These are phyloP conservation scores for Centropyge bicolor DNA, from an alignment of 2,797 vertebrate species.

Conservation along the genomic window DNA sequence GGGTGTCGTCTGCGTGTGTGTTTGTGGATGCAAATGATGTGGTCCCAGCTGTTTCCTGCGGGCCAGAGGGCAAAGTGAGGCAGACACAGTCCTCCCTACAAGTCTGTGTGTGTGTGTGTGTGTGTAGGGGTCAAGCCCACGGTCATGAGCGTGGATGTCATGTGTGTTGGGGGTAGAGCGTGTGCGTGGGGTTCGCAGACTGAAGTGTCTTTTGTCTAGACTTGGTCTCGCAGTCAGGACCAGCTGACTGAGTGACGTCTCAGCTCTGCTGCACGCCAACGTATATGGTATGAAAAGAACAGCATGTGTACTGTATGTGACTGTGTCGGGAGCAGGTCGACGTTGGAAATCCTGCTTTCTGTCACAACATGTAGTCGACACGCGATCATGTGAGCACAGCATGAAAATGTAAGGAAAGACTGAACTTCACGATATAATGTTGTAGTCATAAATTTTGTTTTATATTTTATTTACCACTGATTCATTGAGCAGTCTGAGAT, in stretches of 20 bases:
- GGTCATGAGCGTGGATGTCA: conserved; percentile 62
- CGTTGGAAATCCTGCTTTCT: neutral
- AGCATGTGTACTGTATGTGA: neutral
- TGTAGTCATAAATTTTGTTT: neutral
- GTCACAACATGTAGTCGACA: neutral
- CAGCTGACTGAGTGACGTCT: conserved; percentile 54
- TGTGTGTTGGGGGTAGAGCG: conserved; percentile 19
- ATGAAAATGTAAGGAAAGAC: neutral
- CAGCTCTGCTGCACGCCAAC: neutral
- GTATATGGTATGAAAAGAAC: neutral
- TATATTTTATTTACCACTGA: too few species aligned
- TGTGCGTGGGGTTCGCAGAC: conserved; percentile 20
- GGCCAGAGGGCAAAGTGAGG: conserved; percentile 59
- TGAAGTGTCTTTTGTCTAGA: conserved; percentile 67
- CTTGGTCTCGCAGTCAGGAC: conserved; percentile 38
- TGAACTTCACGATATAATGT: neutral
- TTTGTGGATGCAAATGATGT: conserved; percentile 63
- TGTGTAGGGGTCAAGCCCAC: conserved; percentile 64
- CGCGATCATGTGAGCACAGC: neutral
- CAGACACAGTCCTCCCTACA: conserved; percentile 50
- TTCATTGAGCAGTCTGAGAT: neutral
- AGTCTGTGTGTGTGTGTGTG: conserved; percentile 28
- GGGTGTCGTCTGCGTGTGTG: conserved; percentile 15
- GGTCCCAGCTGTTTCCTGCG: conserved; percentile 77
- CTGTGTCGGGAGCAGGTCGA: neutral